A percentile compares a stretch with the other conserved stretches of the same genome.
Conservation (phyloP, 2,113 vertebrate species). For the Octodon degus region DNA sequence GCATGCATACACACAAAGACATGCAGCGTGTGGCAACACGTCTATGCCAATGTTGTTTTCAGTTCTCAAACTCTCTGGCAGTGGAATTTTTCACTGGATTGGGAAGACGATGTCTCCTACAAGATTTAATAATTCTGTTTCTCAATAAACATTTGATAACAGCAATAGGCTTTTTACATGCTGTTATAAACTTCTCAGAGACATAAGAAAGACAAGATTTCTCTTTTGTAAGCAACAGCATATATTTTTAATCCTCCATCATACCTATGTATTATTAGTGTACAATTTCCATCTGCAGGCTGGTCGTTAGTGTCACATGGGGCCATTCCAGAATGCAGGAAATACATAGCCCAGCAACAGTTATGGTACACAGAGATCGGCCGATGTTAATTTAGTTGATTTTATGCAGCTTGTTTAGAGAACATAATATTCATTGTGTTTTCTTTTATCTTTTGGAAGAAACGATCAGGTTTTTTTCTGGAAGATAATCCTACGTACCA, state of each 20-base stretch:
- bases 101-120: background rate
- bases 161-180: background rate
- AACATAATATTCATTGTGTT: background rate
- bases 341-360: background rate
- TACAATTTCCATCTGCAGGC: background rate
- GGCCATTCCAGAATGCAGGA: background rate
- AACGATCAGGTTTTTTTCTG: constrained; percentile 74
- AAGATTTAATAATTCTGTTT: background rate
- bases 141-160: background rate
- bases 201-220: background rate
- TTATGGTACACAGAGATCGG: background rate
- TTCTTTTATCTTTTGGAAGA: constrained; percentile 73
- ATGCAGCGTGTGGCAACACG: background rate
- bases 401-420: background rate
- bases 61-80: background rate
- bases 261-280: background rate
- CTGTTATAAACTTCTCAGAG: background rate
- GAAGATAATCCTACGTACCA: constrained; percentile 91
- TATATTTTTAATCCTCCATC: background rate
- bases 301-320: background rate
- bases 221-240: background rate
- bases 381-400: background rate
- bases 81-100: background rate
- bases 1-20: background rate
- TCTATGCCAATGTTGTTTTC: background rate